Evolutionary conservation across 2,797 vertebrate genomes (phyloP), one percentile per base, ranked within the genome.

Genomic region (Harpagifer antarcticus): DNA sequence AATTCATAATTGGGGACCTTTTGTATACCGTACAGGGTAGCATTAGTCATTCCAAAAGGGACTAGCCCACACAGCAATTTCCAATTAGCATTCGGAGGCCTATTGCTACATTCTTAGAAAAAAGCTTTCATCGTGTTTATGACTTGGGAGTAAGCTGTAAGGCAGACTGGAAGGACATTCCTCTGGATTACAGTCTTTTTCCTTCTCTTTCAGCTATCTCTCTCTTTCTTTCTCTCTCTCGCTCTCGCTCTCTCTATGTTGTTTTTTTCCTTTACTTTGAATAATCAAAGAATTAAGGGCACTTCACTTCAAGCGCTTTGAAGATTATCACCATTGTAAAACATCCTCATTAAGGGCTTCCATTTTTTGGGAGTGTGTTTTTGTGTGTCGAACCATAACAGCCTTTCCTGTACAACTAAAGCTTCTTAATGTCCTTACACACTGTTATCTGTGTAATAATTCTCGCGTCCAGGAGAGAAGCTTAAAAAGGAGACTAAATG

Each of bases 111-210:
- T 93, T 93, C 89, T 89, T 84, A 60, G 68, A 78, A 76, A 82
- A 85, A 90, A 76, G 81, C 76, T 72, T 80, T 78, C 43, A 47
- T 71, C 5, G 37, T 81, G 68, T 92, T 93, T 91, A 92, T 89
- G 89, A 92, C 88, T 88, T 89, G 59, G 76, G 85, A 91, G 86
- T 88, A 89, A 92, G 88, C 88, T 92, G 87, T 78, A 89, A 93
- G 68, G 72, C 79, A 84, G 86, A 83, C 78, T 27, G 64, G 61
- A 77, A 55, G 82, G 87, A 77, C 77, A 87, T 79, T 87, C 75
- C 57, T 82, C 54, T 50, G 60, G 78, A 82, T 88, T 76, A 74
- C 49, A 50, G 31, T 20, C 45, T 43, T 58, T 57, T 69, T 59
- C n/a, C 20, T 19, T 50, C 23, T 59, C 42, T 33, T 55, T 58